Evolutionary conservation across 1,140 invertebrate species (phyloP).

Genomic region (Lordiphosa clarofinis): DNA sequence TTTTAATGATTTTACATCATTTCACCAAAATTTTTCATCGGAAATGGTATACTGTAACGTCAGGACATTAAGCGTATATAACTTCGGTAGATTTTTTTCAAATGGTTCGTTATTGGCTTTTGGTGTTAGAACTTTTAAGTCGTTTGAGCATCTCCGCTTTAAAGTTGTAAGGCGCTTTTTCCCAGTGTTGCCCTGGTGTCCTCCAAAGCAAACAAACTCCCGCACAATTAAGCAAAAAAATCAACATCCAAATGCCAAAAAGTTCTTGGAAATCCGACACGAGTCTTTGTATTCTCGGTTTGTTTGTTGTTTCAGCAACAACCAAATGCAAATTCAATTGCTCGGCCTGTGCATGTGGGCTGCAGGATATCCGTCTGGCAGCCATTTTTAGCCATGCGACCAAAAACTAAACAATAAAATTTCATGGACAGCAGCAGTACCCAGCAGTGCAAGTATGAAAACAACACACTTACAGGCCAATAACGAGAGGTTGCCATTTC

Average conservation of each 20-base stretch:
- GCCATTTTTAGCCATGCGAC: slow-evolving; percentile 69
- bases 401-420: slow-evolving; percentile 70
- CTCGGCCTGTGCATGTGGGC: slow-evolving; percentile 41
- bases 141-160: slow-evolving; percentile 1
- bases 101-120: too few relatives aligned
- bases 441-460: slow-evolving; percentile 28
- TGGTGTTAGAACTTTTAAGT: too few relatives aligned
- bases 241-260: slow-evolving; percentile 56
- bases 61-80: too few relatives aligned
- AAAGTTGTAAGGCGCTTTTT: slow-evolving; percentile 6
- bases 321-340: slow-evolving; percentile 76
- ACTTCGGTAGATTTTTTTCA: too few relatives aligned
- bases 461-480: slow-evolving; percentile 46
- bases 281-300: slow-evolving; percentile 23
- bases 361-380: slow-evolving; percentile 66
- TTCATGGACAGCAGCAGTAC: slow-evolving; percentile 40
- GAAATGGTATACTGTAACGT: too few relatives aligned
- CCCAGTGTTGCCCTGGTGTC: not conserved
- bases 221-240: slow-evolving; percentile 48
- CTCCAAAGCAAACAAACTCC: slow-evolving; percentile 28
- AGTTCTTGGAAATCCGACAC: slow-evolving; percentile 22
- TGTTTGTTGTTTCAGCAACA: slow-evolving; percentile 34
- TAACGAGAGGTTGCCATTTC: slow-evolving; percentile 18
- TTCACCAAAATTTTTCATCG: too few relatives aligned
- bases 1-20: too few relatives aligned